These are phyloP conservation scores for Nicator chloris DNA, from an alignment of 2,113 vertebrate genomes.

Conservation along the genomic window DNA sequence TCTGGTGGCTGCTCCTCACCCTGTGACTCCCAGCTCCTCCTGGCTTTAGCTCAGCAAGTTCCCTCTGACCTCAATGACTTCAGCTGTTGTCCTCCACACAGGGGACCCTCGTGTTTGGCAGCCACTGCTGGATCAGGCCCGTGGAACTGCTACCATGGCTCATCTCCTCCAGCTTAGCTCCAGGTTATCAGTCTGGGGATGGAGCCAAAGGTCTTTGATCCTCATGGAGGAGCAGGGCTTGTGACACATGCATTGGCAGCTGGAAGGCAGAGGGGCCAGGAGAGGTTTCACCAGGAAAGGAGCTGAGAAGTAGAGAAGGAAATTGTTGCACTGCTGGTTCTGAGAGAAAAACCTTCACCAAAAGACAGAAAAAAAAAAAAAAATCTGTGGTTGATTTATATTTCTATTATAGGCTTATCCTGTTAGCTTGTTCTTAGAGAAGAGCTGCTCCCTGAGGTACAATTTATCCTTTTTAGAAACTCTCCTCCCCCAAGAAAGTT, in stretches of 20 bases:
- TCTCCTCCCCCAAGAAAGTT: neutral
- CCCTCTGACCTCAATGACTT: neutral
- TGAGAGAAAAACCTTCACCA: neutral
- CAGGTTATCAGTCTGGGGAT: neutral
- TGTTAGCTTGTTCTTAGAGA: constrained; percentile 32
- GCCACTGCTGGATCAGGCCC: neutral
- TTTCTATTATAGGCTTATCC: constrained; percentile 49
- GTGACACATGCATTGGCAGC: neutral
- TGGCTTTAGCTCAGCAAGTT: neutral
- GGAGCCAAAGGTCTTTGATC: neutral
- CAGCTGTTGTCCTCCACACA: neutral
- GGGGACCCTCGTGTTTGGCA: neutral
- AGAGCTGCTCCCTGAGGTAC: constrained; percentile 28
- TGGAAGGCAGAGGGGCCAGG: neutral
- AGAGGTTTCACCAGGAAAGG: neutral
- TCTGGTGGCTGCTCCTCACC: neutral
- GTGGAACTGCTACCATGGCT: neutral
- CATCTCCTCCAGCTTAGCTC: neutral
- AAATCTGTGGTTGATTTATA: neutral
- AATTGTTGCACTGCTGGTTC: neutral
- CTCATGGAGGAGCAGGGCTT: rapidly evolving
- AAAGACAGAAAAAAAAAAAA: neutral
- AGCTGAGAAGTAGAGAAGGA: neutral
- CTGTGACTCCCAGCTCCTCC: neutral
- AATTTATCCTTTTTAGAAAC: constrained; percentile 43